Conservation (phyloP, 2,797 vertebrate genomes). For the Heliangelus exortis region DNA sequence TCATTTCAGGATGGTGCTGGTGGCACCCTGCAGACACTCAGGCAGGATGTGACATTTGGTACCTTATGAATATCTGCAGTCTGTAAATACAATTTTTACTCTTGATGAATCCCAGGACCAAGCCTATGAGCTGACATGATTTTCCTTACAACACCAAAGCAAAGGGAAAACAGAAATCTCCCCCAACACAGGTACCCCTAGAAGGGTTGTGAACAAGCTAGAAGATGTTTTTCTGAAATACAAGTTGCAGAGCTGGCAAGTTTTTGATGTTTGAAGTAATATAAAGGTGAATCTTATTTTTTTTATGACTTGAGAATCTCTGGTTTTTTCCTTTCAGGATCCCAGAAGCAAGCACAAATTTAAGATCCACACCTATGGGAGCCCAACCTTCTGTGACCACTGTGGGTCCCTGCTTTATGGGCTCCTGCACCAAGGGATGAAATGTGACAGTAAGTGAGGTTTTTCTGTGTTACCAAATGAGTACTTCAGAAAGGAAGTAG, state of each 20-base stretch:
- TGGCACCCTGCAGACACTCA: not conserved
- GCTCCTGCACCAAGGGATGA: slow-evolving; percentile 98
- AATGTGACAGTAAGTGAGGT: slow-evolving; percentile 94
- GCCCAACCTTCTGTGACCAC: slow-evolving; percentile 97
- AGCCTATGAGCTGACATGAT: not conserved
- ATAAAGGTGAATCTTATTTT: rapidly evolving
- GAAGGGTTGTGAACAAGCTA: not conserved
- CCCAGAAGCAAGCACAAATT: slow-evolving; percentile 99
- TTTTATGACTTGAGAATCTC: not conserved
- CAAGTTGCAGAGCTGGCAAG: not conserved
- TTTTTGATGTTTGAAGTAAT: not conserved
- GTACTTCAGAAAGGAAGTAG: not conserved
- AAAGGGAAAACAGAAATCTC: not conserved
- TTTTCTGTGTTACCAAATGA: not conserved
- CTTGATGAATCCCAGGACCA: not conserved
- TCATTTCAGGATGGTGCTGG: not conserved
- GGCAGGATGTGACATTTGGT: not conserved
- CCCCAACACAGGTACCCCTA: rapidly evolving
- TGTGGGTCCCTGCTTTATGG: slow-evolving; percentile 96
- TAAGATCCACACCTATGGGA: slow-evolving; percentile 96
- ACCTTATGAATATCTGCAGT: not conserved
- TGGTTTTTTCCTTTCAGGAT: slow-evolving; percentile 80
- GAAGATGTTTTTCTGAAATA: not conserved
- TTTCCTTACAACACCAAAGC: not conserved
- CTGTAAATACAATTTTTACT: not conserved